Evolutionary conservation across 2,888 invertebrate species (phyloP), one percentile per base, ranked within the genome.

Genomic region (Dioctria rufipes): DNA sequence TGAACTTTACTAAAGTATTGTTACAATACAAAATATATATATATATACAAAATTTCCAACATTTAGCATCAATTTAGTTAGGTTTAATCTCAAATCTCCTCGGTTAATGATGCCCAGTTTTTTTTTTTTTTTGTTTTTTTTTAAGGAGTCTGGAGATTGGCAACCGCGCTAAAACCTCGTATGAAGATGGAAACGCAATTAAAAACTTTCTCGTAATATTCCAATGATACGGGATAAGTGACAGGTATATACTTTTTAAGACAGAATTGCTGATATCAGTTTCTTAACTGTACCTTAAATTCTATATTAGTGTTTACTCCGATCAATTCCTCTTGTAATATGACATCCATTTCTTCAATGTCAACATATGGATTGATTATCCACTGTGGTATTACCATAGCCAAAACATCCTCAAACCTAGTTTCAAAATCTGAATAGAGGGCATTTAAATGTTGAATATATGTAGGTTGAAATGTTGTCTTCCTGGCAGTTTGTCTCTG

Each of bases 341-440:
- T 46, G 67, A 67, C 43, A 67, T 67, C n/a, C 13, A 43, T 67
- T 43, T 67, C 67, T 67, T 67, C 67, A 42, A 67, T 67, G 67
- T 67, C 43, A 46, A 42, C 67, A 67, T 46, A 46, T 69, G 69
- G 51, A 51, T 69, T 69, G 49, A 69, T 69, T 69, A 69, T 69
- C 49, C 51, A 51, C 39, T 11, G 51, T 69, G 54, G 25, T 69
- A 69, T 69, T 67, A 69, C 5, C 51, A 69, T 51, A 69, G 37
- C 51, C 13, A 67, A 67, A 46, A 25, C 25, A 25, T 25, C 25
- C 25, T 25, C 25, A 25, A 25, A 25, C 0, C 25, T 25, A 25
- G 25, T 25, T 25, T 25, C 25, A 25, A 25, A 25, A 25, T 25
- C 25, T 25, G 25, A 25, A 25, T 25, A 25, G 25, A 25, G 25